phyloP scores from a whole-genome alignment of 2,797 vertebrate species.

The Taenioides sp. region DNA sequence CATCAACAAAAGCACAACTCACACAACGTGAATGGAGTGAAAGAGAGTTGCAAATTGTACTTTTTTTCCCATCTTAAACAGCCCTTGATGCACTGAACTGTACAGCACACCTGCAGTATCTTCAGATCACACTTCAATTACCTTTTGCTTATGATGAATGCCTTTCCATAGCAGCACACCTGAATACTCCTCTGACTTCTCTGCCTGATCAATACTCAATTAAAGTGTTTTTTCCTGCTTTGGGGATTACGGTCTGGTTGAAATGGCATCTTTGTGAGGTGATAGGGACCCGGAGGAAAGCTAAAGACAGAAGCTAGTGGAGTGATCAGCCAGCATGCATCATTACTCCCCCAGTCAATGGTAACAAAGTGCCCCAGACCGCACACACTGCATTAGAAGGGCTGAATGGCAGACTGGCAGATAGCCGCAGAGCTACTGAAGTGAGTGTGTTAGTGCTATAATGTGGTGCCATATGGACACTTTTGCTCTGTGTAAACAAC shows the following conservation, averaged over 20 bases:
- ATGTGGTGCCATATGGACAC: slow-evolving; percentile 8
- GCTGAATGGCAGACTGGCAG: slow-evolving; percentile 32
- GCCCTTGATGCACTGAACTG: background rate
- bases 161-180: slow-evolving; percentile 30
- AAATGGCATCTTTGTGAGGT: slow-evolving; percentile 36
- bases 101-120: slow-evolving; percentile 4
- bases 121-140: background rate
- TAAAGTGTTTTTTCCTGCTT: slow-evolving; percentile 53
- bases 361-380: slow-evolving; percentile 64
- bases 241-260: slow-evolving; percentile 56
- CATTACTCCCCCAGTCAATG: slow-evolving; percentile 59
- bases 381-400: slow-evolving; percentile 55
- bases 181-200: slow-evolving; percentile 45
- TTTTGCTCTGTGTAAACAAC: slow-evolving; percentile 14
- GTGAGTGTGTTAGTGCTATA: slow-evolving; percentile 19
- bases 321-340: slow-evolving; percentile 57
- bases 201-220: slow-evolving; percentile 70
- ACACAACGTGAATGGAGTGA: background rate
- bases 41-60: background rate
- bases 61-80: background rate
- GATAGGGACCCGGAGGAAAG: slow-evolving; percentile 38
- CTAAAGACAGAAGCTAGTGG: slow-evolving; percentile 47
- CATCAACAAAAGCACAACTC: background rate
- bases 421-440: slow-evolving; percentile 32
- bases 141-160: slow-evolving; percentile 42